Evolutionary conservation across 2,113 vertebrate genomes (phyloP).

Genomic region (Periophthalmus modestus): DNA sequence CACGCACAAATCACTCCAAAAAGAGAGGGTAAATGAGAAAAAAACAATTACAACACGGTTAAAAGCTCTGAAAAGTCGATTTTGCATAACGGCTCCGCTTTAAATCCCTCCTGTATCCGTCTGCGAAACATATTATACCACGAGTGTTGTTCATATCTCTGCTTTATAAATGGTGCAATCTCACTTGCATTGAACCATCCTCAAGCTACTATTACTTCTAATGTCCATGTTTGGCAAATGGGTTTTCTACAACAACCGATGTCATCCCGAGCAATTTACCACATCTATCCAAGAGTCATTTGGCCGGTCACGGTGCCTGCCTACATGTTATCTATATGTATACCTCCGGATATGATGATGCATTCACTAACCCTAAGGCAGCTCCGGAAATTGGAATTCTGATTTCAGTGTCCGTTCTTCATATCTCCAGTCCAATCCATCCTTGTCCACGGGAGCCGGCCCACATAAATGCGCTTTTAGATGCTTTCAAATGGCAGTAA

Average conservation of each 20-base stretch:
- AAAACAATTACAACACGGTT: too few species aligned
- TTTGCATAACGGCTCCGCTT: too few species aligned
- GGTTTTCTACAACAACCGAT: background rate
- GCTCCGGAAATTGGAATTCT: conserved; percentile 1
- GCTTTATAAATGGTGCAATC: background rate
- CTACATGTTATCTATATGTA: conserved; percentile 4
- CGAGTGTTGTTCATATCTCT: background rate
- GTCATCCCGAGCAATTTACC: background rate
- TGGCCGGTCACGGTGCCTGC: background rate
- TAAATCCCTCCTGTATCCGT: background rate
- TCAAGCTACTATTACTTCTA: background rate
- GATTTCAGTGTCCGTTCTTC: background rate
- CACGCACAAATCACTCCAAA: too few species aligned
- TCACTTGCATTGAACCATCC: background rate
- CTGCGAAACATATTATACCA: background rate
- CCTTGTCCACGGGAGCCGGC: background rate
- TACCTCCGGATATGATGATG: background rate
- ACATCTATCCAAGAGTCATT: background rate
- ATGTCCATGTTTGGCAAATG: background rate
- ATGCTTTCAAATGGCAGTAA: background rate
- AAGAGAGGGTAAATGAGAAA: too few species aligned
- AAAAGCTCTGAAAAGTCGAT: too few species aligned
- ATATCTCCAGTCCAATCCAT: background rate
- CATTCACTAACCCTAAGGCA: background rate
- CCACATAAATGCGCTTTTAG: background rate